Evolutionary conservation across 2,797 vertebrate species (phyloP).

Genomic region (Neosalanx taihuensis): DNA sequence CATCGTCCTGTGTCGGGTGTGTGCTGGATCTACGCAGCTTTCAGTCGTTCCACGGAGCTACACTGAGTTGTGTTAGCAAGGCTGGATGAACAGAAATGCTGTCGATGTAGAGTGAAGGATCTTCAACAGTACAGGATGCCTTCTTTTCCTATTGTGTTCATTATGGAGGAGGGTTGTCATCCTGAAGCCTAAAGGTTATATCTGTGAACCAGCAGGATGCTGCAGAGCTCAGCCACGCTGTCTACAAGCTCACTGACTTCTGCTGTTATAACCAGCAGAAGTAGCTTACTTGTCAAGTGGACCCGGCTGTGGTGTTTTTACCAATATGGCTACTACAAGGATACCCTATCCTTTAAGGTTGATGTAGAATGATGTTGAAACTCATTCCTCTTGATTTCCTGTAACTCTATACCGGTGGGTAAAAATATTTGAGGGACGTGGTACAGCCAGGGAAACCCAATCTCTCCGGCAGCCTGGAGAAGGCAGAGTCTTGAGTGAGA

Average conservation of each 20-base stretch:
- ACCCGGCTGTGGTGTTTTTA: conserved; percentile 57
- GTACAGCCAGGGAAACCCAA: conserved; percentile 76
- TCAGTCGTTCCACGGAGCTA: conserved; percentile 51
- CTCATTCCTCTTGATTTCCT: conserved; percentile 89
- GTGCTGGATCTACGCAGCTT: conserved; percentile 57
- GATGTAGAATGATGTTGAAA: conserved; percentile 81
- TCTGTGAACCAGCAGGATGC: conserved; percentile 12
- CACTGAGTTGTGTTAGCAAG: not conserved
- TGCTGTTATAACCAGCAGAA: conserved; percentile 37
- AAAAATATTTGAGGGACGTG: conserved; percentile 88
- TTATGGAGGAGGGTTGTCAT: not conserved
- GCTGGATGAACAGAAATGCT: not conserved
- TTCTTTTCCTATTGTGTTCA: not conserved
- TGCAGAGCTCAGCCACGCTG: conserved; percentile 5
- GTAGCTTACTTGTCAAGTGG: conserved; percentile 57
- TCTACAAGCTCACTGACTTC: conserved; percentile 22
- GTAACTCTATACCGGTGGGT: conserved; percentile 92
- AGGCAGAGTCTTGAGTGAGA: conserved; percentile 70
- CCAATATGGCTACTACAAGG: conserved; percentile 69
- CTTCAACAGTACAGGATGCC: not conserved
- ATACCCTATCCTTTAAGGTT: conserved; percentile 72
- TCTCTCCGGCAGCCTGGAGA: conserved; percentile 69
- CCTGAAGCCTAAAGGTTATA: not conserved
- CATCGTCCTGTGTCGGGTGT: conserved; percentile 63
- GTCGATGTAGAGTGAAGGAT: not conserved